Evolutionary conservation across 2,888 invertebrate species (phyloP).

Genomic region (Fragum fragum): DNA sequence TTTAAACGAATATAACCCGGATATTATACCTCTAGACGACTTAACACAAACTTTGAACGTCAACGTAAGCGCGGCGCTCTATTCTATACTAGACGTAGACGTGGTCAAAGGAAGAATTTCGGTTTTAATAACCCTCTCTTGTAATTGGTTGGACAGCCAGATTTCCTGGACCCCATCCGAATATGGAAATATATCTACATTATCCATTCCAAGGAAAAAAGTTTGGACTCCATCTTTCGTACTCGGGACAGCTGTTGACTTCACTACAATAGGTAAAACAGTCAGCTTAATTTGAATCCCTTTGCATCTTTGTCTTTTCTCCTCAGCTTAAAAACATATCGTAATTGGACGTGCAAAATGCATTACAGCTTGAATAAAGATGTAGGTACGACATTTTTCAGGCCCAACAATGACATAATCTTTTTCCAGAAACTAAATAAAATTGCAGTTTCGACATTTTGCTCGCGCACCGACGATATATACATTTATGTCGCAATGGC

Average conservation of each 20-base stretch:
- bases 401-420: no score
- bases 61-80: constrained; percentile 26
- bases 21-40: constrained; percentile 34
- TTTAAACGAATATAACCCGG: constrained; percentile 31
- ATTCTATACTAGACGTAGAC: constrained; percentile 39
- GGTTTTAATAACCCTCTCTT: not conserved
- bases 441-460: no score
- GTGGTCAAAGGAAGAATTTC: constrained; percentile 32
- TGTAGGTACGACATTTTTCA: no score
- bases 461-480: no score
- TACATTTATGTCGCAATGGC: no score
- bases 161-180: constrained; percentile 34
- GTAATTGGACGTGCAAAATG: no score
- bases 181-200: constrained; percentile 26
- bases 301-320: no score
- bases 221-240: constrained; percentile 46
- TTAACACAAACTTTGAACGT: constrained; percentile 31
- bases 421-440: no score
- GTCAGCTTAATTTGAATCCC: no score
- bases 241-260: constrained; percentile 29
- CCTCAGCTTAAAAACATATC: no score
- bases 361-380: no score
- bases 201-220: constrained; percentile 14
- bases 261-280: constrained; percentile 23
- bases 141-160: constrained; percentile 35